Evolutionary conservation across 2,113 vertebrate genomes (phyloP).

Genomic region (Thermophis baileyi): DNA sequence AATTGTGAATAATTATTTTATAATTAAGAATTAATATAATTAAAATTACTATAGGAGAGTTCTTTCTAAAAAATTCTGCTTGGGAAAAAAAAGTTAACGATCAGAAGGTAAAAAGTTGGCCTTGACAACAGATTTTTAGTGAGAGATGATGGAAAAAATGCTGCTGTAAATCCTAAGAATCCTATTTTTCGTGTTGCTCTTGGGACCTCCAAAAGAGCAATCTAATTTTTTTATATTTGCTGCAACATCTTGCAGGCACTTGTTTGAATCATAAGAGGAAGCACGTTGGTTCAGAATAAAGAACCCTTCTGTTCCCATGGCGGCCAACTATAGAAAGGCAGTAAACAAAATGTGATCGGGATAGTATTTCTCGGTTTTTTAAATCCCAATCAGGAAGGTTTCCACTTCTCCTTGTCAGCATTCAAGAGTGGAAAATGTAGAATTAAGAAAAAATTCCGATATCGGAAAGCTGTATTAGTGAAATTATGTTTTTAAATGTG

Average conservation of each 20-base stretch:
- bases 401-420: not conserved
- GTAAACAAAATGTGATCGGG: not conserved
- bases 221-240: not conserved
- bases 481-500: no score
- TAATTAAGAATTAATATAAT: not conserved
- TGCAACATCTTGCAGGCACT: not conserved
- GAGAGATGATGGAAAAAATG: not conserved
- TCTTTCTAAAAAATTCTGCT: not conserved
- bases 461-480: no score
- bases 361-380: not conserved
- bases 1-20: not conserved
- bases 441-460: no score
- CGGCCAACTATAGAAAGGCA: not conserved
- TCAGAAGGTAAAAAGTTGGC: not conserved
- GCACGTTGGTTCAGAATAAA: not conserved
- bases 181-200: not conserved
- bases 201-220: not conserved
- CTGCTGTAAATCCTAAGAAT: not conserved
- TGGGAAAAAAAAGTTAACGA: not conserved
- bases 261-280: not conserved
- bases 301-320: not conserved
- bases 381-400: not conserved
- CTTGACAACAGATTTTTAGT: not conserved
- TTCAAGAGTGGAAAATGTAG: not conserved
- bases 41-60: not conserved